Evolutionary conservation across 92 coral and sea anemone genomes (phyloP).

Genomic region (Zoanthus solanderi): DNA sequence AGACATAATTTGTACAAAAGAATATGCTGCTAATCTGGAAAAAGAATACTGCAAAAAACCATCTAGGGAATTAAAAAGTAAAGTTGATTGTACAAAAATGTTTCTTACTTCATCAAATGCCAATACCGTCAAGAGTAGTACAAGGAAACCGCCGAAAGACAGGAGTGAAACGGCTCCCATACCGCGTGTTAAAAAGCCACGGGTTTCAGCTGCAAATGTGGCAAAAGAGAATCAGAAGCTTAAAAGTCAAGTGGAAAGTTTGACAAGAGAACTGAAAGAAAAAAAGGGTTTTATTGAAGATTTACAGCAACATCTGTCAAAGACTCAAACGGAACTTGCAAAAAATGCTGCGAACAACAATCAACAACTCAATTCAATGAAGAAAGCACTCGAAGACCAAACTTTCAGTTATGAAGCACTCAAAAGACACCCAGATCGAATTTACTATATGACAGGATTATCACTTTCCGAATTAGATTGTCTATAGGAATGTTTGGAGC

Average conservation of each 20-base stretch:
- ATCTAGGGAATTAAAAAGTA: neutral
- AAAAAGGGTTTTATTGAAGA: neutral
- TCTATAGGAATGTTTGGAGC: neutral
- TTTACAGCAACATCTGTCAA: slow-evolving; percentile 27
- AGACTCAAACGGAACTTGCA: slow-evolving; percentile 36
- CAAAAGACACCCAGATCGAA: neutral
- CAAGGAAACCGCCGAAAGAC: slow-evolving; percentile 14
- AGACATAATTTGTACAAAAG: slow-evolving; percentile 25
- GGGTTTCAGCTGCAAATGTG: slow-evolving; percentile 8
- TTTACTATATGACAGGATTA: neutral
- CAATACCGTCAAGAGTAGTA: neutral
- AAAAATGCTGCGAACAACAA: neutral
- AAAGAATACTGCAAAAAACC: neutral
- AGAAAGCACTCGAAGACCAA: neutral
- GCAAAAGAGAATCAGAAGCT: neutral
- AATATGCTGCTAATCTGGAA: neutral
- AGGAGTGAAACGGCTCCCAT: neutral
- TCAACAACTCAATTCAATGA: slow-evolving; percentile 15
- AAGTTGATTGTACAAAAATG: neutral
- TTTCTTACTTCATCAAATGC: neutral
- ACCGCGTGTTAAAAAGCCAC: neutral
- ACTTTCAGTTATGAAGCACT: neutral
- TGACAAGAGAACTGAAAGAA: slow-evolving; percentile 29
- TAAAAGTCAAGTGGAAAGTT: slow-evolving; percentile 31
- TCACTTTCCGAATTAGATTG: neutral